phyloP scores from a whole-genome alignment of 2,113 vertebrate species.

The Oncorhynchus mykiss region DNA sequence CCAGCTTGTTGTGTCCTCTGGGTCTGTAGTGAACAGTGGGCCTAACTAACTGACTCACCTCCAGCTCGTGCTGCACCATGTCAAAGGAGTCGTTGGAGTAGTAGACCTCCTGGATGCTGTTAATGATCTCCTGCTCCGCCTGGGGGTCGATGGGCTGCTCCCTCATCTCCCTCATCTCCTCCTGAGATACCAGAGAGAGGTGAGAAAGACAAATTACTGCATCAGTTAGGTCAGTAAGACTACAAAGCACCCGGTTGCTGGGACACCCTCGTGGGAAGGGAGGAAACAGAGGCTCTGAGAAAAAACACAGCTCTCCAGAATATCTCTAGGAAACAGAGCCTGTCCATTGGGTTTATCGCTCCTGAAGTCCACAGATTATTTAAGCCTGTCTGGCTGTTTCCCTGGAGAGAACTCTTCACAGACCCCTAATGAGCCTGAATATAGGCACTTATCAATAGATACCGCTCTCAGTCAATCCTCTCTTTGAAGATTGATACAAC shows the following conservation, averaged over 20 bases:
- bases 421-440: slow-evolving; percentile 38
- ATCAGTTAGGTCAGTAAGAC: background rate
- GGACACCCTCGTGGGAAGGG: background rate
- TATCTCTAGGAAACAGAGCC: slow-evolving; percentile 37
- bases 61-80: slow-evolving; percentile 93
- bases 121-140: slow-evolving; percentile 94
- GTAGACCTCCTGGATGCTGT: slow-evolving; percentile 95
- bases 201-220: background rate
- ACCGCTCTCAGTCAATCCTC: background rate
- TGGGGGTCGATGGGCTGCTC: slow-evolving; percentile 92
- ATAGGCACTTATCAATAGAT: slow-evolving; percentile 28
- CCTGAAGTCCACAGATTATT: slow-evolving; percentile 41
- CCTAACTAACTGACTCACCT: slow-evolving; percentile 76
- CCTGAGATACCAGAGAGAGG: slow-evolving; percentile 64
- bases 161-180: slow-evolving; percentile 88
- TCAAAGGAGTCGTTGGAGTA: slow-evolving; percentile 94
- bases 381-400: slow-evolving; percentile 6
- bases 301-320: background rate
- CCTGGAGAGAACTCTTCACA: background rate
- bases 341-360: slow-evolving; percentile 30
- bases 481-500: too few species aligned
- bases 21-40: background rate
- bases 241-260: background rate
- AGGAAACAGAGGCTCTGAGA: background rate
- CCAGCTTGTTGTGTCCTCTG: background rate